phyloP scores from a whole-genome alignment of 2,113 vertebrate genomes.

The Furnarius figulus region DNA sequence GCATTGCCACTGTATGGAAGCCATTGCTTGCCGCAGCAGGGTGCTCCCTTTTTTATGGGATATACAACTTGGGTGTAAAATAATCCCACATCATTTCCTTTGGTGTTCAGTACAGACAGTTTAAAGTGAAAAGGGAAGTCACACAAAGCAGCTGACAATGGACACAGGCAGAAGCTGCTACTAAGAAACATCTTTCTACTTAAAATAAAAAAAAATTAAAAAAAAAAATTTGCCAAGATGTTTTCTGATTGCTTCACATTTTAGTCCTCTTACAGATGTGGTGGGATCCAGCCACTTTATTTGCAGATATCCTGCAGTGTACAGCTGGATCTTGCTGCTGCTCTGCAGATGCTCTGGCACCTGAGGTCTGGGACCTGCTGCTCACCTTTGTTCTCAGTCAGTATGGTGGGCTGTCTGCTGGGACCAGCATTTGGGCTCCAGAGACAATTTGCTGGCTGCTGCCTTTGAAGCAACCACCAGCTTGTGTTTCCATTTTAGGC shows the following conservation, averaged over 20 bases:
- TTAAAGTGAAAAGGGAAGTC: constrained; percentile 53
- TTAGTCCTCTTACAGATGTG: constrained; percentile 10
- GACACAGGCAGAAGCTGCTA: constrained; percentile 18
- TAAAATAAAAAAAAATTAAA: not conserved
- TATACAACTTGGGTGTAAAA: constrained; percentile 63
- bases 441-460: constrained; percentile 28
- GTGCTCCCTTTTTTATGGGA: constrained; percentile 51
- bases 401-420: not conserved
- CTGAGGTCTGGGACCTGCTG: not conserved
- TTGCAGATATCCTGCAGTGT: not conserved
- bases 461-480: constrained; percentile 34
- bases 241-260: not conserved
- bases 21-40: constrained; percentile 61
- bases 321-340: not conserved
- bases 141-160: not conserved
- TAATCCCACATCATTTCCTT: constrained; percentile 51
- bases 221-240: not conserved
- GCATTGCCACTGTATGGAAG: constrained; percentile 47
- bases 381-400: constrained; percentile 29
- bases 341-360: not conserved
- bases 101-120: constrained; percentile 17
- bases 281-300: not conserved
- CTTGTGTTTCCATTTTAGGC: constrained; percentile 32
- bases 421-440: constrained; percentile 16
- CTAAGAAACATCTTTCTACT: not conserved